These are phyloP conservation scores for Ormyrus rosae DNA, from an alignment of 2,888 invertebrate species.

Conservation along the genomic window DNA sequence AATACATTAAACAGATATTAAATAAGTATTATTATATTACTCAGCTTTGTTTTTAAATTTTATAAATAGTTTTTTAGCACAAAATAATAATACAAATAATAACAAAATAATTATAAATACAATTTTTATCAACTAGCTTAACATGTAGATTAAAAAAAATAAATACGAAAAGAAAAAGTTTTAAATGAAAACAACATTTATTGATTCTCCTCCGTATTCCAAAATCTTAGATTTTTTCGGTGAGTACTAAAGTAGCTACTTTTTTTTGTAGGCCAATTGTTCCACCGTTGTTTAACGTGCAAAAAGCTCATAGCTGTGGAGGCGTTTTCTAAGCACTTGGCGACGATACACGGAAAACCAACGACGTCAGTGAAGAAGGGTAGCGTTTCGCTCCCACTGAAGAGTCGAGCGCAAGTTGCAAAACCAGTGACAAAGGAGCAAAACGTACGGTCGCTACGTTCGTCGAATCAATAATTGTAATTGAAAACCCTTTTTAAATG, in stretches of 20 bases:
- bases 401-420: background rate
- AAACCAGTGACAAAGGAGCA: background rate
- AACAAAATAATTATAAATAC: too few species aligned
- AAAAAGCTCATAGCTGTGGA: slow-evolving; percentile 29
- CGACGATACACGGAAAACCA: slow-evolving; percentile 31
- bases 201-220: background rate
- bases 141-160: background rate
- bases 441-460: slow-evolving; percentile 27
- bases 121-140: too few species aligned
- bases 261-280: slow-evolving; percentile 30
- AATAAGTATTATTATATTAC: too few species aligned
- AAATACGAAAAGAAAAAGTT: background rate
- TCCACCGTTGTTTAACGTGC: slow-evolving; percentile 35
- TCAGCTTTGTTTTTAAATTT: background rate
- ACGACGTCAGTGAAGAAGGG: background rate
- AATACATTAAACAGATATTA: background rate
- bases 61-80: background rate
- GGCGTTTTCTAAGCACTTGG: slow-evolving; percentile 28
- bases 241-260: background rate
- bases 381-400: background rate
- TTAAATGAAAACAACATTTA: background rate
- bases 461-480: slow-evolving; percentile 10
- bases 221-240: background rate
- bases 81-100: background rate
- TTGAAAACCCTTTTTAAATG: slow-evolving; percentile 2